phyloP scores from a whole-genome alignment of 2,797 vertebrate genomes.

The Bradypus variegatus region DNA sequence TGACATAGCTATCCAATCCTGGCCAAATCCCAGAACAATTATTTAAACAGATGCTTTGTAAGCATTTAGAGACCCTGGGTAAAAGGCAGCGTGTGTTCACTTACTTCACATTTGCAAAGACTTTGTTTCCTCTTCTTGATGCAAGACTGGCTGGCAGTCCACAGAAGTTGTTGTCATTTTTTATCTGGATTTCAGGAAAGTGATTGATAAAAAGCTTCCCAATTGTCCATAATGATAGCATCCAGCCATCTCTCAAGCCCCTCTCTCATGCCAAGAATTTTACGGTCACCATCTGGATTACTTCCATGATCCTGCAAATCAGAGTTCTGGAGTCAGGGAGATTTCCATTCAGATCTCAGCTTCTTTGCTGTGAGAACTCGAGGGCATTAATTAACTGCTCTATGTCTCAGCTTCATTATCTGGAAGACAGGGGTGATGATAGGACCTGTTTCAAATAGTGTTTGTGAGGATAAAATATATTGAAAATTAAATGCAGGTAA shows the following conservation, averaged over 20 bases:
- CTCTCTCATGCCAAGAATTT: no score
- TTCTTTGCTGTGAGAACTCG: neutral
- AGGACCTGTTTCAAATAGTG: neutral
- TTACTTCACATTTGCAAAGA: accelerated
- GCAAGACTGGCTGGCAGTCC: neutral
- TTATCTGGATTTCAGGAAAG: neutral
- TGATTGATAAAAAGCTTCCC: neutral
- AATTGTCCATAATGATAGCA: accelerated
- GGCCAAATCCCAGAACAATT: neutral
- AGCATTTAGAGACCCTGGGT: neutral
- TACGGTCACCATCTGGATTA: neutral
- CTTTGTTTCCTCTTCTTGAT: neutral
- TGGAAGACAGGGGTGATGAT: accelerated
- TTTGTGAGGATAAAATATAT: neutral
- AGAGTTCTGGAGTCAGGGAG: no score
- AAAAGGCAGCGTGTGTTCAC: neutral
- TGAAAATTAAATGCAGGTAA: neutral
- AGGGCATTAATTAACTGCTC: neutral
- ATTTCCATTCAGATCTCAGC: neutral
- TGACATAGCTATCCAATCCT: neutral
- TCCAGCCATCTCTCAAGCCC: no score
- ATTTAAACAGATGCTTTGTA: neutral
- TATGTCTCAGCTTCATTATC: neutral
- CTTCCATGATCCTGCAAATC: neutral
- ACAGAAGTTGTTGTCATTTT: neutral